Evolutionary conservation across 1,140 invertebrate species (phyloP).

Genomic region (Leptopilina boulardi): DNA sequence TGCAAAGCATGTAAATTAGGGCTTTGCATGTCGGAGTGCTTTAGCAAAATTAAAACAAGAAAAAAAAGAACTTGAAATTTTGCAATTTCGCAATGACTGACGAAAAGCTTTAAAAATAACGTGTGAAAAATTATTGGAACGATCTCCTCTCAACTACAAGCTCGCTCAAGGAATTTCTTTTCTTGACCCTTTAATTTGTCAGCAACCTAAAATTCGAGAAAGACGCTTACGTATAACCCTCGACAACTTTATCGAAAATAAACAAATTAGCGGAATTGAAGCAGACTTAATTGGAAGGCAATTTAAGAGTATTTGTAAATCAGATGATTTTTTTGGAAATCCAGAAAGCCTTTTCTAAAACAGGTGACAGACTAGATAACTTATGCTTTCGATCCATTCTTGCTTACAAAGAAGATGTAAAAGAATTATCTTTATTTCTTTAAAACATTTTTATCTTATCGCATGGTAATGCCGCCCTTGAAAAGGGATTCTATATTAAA

Average conservation of each 20-base stretch:
- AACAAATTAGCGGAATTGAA: background rate
- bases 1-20: background rate
- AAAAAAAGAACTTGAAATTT: background rate
- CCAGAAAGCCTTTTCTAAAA: conserved; percentile 19
- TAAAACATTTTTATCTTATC: conserved; percentile 45
- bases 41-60: background rate
- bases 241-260: conserved; percentile 10
- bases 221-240: background rate
- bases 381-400: conserved; percentile 41
- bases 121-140: background rate
- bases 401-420: conserved; percentile 34
- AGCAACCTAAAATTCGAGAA: conserved; percentile 27
- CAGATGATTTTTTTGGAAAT: background rate
- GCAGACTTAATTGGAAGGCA: conserved; percentile 3
- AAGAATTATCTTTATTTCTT: conserved; percentile 35
- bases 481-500: conserved; percentile 51
- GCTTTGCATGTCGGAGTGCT: background rate
- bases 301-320: background rate
- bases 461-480: conserved; percentile 45
- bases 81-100: background rate
- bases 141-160: conserved; percentile 31
- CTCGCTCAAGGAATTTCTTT: conserved; percentile 41
- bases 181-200: conserved; percentile 39
- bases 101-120: background rate
- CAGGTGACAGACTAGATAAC: conserved; percentile 33